Evolutionary conservation across 2,113 vertebrate species (phyloP), one percentile per base, ranked within the genome.

Genomic region (Grammomys surdaster): DNA sequence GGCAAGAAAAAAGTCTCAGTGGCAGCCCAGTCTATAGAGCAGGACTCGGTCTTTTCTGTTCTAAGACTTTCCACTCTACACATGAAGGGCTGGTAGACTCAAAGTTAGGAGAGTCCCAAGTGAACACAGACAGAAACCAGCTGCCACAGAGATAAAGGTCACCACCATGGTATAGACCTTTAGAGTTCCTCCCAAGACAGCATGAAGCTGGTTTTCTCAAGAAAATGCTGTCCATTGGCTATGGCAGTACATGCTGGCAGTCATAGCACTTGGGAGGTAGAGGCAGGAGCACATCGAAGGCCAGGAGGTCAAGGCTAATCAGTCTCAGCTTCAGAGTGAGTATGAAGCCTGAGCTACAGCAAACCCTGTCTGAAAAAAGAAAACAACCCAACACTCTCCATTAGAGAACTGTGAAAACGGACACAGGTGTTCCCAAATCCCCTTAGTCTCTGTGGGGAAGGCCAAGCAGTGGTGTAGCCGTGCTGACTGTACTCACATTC

Each of bases 401-500:
- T 0, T n/a, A 36, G 33, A 31, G 17, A 72, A 76, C 2, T 54
- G 85, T 69, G 43, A 26, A 72, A 88, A 36, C 40, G 1, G 4
- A 72, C 86, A 56, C 33, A 43, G 48, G 51, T 73, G 22, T 40
- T 33, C 24, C 78, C 48, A 1, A 24, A 56, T 36, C 81, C 19
- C 81, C 75, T 72, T 60, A 43, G 22, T 16, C 28, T 24, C 82
- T 36, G 12, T 36, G 82, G 70, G 4, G 6, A 46, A 43, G 70
- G 6, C 17, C 51, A 58, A 16, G 56, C 0, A 51, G 65, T 3
- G 11, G 58, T 7, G 0, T 3, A 3, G 36, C 60, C 2, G 9
- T 3, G 0, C 28, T 13, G 43, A 22, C 17, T 19, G n/a, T 43
- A 99, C 99, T 99, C 97, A 99, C 99, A 93, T 73, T 99, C 99